Percentiles rank a stretch among this genome's conserved stretches.
phyloP scores from a whole-genome alignment of 2,888 invertebrate species.

The Emmelina monodactyla region DNA sequence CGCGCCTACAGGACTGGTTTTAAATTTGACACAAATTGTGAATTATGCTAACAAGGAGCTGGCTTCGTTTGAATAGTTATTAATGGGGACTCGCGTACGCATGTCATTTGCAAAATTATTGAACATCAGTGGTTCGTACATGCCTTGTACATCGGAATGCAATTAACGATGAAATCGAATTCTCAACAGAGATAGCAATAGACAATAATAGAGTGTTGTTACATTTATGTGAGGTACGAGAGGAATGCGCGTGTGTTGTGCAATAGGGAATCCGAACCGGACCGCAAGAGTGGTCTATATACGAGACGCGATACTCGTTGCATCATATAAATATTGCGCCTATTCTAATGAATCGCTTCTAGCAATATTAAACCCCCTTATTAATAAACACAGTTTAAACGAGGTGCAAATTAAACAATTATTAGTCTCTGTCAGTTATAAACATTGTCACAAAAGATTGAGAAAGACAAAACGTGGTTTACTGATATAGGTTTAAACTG shows the following conservation, averaged over 20 bases:
- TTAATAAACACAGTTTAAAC: too few species aligned
- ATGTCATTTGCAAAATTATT: background rate
- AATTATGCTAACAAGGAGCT: background rate
- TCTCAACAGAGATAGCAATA: background rate
- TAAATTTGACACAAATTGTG: background rate
- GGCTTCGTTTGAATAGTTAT: background rate
- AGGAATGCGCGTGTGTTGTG: constrained; percentile 31
- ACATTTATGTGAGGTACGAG: constrained; percentile 18
- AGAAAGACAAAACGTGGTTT: too few species aligned
- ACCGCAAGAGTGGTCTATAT: constrained; percentile 31
- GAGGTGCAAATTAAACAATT: too few species aligned
- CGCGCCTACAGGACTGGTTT: constrained; percentile 1
- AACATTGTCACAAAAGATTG: too few species aligned
- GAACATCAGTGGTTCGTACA: background rate
- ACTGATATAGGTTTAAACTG: too few species aligned
- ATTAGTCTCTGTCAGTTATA: too few species aligned
- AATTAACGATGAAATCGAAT: background rate
- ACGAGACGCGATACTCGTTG: constrained; percentile 17
- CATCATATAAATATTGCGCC: constrained; percentile 23
- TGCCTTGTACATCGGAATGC: background rate
- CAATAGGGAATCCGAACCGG: constrained; percentile 32
- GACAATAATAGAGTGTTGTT: background rate
- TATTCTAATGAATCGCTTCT: too few species aligned
- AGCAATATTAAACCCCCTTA: too few species aligned
- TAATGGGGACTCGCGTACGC: background rate